These are phyloP conservation scores for Cantharis lateralis DNA, from an alignment of 2,888 invertebrate species.

Conservation along the genomic window DNA sequence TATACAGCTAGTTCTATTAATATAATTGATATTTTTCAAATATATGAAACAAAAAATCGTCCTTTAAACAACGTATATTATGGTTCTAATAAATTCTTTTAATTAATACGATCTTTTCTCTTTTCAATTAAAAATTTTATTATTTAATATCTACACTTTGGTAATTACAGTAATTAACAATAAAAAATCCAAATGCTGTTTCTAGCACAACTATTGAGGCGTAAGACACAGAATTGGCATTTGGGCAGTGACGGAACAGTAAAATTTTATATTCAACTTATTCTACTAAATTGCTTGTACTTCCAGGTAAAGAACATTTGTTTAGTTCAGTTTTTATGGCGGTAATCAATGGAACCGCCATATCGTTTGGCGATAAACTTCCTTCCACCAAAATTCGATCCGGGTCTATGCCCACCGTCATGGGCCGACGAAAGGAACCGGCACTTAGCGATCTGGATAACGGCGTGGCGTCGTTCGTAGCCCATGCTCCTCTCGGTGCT, in stretches of 20 bases:
- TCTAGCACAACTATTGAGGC: neutral
- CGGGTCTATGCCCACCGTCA: slow-evolving; percentile 56
- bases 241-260: neutral
- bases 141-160: neutral
- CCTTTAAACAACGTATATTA: slow-evolving; percentile 33
- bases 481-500: slow-evolving; percentile 60
- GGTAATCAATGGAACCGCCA: slow-evolving; percentile 81
- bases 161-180: neutral
- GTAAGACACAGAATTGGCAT: neutral
- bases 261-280: slow-evolving; percentile 7
- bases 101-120: too few species aligned
- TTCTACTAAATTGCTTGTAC: slow-evolving; percentile 47
- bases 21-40: slow-evolving; percentile 49
- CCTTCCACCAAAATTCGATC: slow-evolving; percentile 63
- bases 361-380: slow-evolving; percentile 66
- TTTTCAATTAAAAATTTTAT: slow-evolving; percentile 1
- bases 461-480: slow-evolving; percentile 59
- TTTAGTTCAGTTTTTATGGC: slow-evolving; percentile 78
- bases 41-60: slow-evolving; percentile 41
- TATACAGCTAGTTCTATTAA: slow-evolving; percentile 40
- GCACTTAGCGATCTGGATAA: slow-evolving; percentile 67
- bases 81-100: slow-evolving; percentile 39
- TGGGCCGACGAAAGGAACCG: slow-evolving; percentile 64
- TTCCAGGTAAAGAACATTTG: slow-evolving; percentile 54
- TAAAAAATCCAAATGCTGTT: neutral